These are phyloP conservation scores for Sapayoa aenigma DNA, from an alignment of 2,113 vertebrate species.

Conservation along the genomic window DNA sequence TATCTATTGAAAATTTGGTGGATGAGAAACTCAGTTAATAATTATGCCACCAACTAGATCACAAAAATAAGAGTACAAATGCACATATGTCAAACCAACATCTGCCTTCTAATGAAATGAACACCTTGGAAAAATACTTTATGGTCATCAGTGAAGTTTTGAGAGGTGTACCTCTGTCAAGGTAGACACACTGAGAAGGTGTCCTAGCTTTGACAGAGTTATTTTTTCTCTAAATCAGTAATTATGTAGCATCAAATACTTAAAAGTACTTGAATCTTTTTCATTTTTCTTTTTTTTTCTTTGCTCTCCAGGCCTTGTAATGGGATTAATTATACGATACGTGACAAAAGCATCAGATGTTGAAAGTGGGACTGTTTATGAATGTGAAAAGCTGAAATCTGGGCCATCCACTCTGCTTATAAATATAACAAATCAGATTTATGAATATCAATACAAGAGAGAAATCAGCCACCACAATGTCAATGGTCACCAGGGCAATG, in stretches of 20 bases:
- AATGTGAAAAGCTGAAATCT: slow-evolving; percentile 69
- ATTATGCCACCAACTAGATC: background rate
- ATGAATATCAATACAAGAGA: slow-evolving; percentile 76
- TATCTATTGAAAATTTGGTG: background rate
- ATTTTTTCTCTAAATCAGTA: background rate
- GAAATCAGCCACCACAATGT: slow-evolving; percentile 75
- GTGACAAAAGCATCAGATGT: slow-evolving; percentile 65
- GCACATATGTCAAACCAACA: background rate
- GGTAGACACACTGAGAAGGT: background rate
- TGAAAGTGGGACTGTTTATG: slow-evolving; percentile 65
- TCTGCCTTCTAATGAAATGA: background rate
- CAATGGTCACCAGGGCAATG: slow-evolving; percentile 66
- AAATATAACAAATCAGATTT: slow-evolving; percentile 76
- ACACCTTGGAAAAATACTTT: background rate
- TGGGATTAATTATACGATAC: slow-evolving; percentile 78
- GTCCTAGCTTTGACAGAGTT: background rate
- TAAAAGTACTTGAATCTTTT: background rate
- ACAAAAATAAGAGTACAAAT: background rate
- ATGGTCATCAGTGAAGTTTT: background rate
- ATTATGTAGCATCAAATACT: background rate
- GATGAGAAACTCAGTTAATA: background rate
- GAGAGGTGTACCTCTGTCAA: background rate
- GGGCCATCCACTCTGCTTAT: slow-evolving; percentile 66
- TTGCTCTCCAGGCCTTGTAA: slow-evolving; percentile 75
- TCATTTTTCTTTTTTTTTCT: background rate